Evolutionary conservation across 2,113 vertebrate genomes (phyloP).

Genomic region (Tamias sibiricus): DNA sequence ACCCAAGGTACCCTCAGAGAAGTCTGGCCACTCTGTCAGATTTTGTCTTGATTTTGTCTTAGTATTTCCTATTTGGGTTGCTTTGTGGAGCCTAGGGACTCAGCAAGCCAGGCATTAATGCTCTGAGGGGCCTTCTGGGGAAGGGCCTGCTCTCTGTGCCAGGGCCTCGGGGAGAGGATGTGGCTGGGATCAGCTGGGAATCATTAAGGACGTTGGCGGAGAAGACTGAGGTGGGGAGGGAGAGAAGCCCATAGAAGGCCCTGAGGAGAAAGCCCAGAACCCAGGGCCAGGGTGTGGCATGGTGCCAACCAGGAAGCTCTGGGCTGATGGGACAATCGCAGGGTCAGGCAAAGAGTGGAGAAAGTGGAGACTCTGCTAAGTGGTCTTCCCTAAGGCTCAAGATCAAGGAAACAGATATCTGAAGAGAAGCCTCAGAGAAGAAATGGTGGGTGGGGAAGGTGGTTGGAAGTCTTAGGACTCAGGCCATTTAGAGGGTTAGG

Average conservation of each 20-base stretch:
- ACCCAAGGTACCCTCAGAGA: neutral
- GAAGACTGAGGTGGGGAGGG: neutral
- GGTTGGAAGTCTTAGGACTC: neutral
- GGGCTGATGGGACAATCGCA: neutral
- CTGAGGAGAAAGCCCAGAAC: conserved; percentile 16
- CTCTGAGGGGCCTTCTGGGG: neutral
- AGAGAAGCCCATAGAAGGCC: neutral
- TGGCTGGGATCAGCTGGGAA: conserved; percentile 75
- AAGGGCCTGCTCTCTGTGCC: conserved; percentile 43
- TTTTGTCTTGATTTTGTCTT: neutral
- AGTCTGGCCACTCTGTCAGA: neutral
- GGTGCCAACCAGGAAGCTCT: neutral
- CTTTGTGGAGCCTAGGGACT: neutral
- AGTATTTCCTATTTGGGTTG: neutral
- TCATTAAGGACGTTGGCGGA: conserved; percentile 65
- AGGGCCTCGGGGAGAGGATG: conserved; percentile 52
- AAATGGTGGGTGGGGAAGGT: neutral
- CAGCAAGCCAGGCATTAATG: conserved; percentile 36
- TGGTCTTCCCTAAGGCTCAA: neutral
- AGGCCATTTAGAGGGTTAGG: neutral
- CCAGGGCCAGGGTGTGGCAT: neutral
- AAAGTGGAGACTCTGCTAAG: neutral
- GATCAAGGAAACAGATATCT: neutral
- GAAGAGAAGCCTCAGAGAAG: neutral
- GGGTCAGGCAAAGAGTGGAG: neutral